Evolutionary conservation across 2,888 invertebrate genomes (phyloP).

Genomic region (Cetonia aurata): DNA sequence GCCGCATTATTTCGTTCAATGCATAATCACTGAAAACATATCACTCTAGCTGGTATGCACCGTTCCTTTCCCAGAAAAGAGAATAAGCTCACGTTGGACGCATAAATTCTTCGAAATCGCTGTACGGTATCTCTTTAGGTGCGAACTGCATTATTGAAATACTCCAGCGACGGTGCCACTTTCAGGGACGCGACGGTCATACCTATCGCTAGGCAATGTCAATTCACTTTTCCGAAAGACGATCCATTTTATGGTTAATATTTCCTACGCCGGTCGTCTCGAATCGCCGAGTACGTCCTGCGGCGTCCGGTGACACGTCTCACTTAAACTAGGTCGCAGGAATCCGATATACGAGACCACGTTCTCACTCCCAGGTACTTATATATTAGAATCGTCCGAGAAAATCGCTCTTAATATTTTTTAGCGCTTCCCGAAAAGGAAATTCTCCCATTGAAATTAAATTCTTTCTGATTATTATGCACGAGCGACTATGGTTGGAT

Average conservation of each 20-base stretch:
- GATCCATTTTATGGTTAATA: constrained; percentile 18
- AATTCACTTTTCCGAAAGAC: constrained; percentile 27
- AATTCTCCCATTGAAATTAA: too few relatives aligned
- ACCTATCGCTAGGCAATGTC: neutral
- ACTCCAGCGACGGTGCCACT: constrained; percentile 2
- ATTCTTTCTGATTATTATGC: too few relatives aligned
- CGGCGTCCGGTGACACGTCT: constrained; percentile 7
- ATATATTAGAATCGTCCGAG: too few relatives aligned
- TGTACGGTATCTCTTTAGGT: constrained; percentile 16
- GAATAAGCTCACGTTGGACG: constrained; percentile 1
- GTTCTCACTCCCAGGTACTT: too few relatives aligned
- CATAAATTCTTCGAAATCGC: constrained; percentile 2
- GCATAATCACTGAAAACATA: too few relatives aligned
- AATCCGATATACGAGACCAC: neutral
- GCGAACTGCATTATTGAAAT: constrained; percentile 29
- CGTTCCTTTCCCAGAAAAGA: constrained; percentile 13
- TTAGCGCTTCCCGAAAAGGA: too few relatives aligned
- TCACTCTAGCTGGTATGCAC: neutral
- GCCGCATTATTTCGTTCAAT: too few relatives aligned
- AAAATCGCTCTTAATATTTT: too few relatives aligned
- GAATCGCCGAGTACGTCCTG: constrained; percentile 7
- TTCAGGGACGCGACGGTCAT: constrained; percentile 18
- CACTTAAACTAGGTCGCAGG: constrained; percentile 17
- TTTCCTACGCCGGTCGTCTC: constrained; percentile 4
- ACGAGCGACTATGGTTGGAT: too few relatives aligned